Percentiles rank a stretch among this genome's conserved stretches.
phyloP scores from a whole-genome alignment of 2,797 vertebrate genomes.

The Amniataba percoides region DNA sequence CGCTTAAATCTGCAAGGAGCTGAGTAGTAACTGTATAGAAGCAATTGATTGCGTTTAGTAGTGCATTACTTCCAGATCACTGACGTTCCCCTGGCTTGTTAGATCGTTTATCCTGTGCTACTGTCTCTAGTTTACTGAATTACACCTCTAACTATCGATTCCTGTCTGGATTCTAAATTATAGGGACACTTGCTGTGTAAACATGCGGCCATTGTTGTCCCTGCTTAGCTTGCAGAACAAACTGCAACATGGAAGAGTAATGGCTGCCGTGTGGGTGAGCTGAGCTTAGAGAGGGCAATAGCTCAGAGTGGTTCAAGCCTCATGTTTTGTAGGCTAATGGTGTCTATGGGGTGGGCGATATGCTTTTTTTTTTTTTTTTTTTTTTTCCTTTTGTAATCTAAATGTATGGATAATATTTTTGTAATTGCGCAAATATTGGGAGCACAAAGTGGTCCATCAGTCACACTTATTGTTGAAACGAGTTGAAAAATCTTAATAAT shows the following conservation, averaged over 20 bases:
- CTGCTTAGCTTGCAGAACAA: conserved; percentile 79
- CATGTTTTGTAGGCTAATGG: conserved; percentile 53
- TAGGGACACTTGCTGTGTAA: conserved; percentile 79
- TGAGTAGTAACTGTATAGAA: conserved; percentile 35
- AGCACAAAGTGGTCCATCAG: conserved; percentile 27
- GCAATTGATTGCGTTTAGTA: conserved; percentile 49
- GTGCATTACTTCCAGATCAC: conserved; percentile 49
- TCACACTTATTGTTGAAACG: conserved; percentile 9
- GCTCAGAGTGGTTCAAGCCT: conserved; percentile 54
- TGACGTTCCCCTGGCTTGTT: conserved; percentile 51
- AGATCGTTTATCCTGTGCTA: conserved; percentile 60
- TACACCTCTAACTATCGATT: conserved; percentile 79
- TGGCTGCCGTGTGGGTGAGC: conserved; percentile 62
- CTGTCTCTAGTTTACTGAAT: conserved; percentile 76
- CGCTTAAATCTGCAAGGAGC: conserved; percentile 11
- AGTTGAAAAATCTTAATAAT: conserved; percentile 1
- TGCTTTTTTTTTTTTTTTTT: conserved; percentile 7
- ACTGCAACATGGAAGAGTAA: conserved; percentile 71
- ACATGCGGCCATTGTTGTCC: conserved; percentile 76
- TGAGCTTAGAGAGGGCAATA: conserved; percentile 55
- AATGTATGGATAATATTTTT: conserved; percentile 14
- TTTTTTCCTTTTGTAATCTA: conserved; percentile 13
- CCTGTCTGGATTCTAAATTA: conserved; percentile 79
- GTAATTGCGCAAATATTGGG: neutral
- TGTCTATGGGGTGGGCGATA: conserved; percentile 25